Evolutionary conservation across 2,888 invertebrate species (phyloP), one percentile per base, ranked within the genome.

Genomic region (Tetropium fuscum): DNA sequence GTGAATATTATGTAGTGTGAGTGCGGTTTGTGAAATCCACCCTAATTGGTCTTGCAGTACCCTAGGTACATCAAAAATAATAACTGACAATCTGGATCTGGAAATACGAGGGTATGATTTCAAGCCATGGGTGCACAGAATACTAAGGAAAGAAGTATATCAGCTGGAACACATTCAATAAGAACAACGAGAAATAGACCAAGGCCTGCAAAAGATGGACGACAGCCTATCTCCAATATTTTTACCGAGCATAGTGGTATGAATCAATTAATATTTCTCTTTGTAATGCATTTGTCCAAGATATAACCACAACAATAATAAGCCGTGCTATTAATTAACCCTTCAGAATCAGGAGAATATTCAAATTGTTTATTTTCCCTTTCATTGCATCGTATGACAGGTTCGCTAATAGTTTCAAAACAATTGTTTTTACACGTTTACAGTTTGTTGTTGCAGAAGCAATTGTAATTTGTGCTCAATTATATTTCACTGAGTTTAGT

Each of bases 181-280:
- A 88, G 91, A 79, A 88, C 90, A 68, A 86, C 89, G 62, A 88
- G 92, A 78, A 90, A 87, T 80, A 91, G 92, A 84, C 89, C 90
- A 73, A 86, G 90, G 79, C 86, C 87, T 75, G 87, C 88, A 64
- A 93, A 93, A 85, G 94, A 94, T 87, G 90, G 90, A 81, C 88
- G 92, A 82, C 88, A 89, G 76, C 90, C 92, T 77, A 92, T 93
- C 78, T 91, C 94, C 76, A 95, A 95, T 84, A 94, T 95, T 82
- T 96, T 95, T 84, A 95, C 95, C 32, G 95, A 95, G 85, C 95
- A 95, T 83, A 95, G 92, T 84, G 95, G 95, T 95, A 85, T 89
- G 91, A 75, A 66, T 76, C 74, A 76, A 66, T 58, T 45, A 49
- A 48, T 57, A 55, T 51, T 60, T 60, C 53, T 54, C 41, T 38